A percentile compares a stretch with the other conserved stretches of the same genome.
Conservation (phyloP, 1,140 invertebrate species). For the Zophobas atratus region DNA sequence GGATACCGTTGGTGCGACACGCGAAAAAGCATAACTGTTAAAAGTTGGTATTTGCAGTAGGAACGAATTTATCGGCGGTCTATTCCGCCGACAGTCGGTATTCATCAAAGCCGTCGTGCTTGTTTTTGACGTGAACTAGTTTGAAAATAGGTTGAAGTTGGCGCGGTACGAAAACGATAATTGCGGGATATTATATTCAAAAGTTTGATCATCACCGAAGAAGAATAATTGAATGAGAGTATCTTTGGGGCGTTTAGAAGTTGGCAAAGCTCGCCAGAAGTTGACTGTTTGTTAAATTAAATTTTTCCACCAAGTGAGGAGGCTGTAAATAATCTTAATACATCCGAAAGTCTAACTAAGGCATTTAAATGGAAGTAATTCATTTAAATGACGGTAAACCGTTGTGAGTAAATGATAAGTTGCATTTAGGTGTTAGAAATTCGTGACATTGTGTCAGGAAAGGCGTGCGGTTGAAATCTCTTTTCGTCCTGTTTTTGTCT, state of each 20-base stretch:
- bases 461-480: constrained; percentile 40
- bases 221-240: constrained; percentile 29
- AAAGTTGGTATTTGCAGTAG: no score
- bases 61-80: no score
- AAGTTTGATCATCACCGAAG: constrained; percentile 25
- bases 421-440: constrained; percentile 29
- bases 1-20: no score
- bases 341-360: background rate
- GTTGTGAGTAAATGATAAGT: constrained; percentile 18
- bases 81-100: no score
- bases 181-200: constrained; percentile 13
- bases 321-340: constrained; percentile 24
- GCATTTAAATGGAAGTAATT: constrained; percentile 18
- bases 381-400: constrained; percentile 21
- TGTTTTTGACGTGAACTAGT: background rate
- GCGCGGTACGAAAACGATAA: constrained; percentile 1
- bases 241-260: constrained; percentile 15
- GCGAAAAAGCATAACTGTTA: no score
- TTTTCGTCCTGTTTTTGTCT: constrained; percentile 47
- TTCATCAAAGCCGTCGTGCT: background rate
- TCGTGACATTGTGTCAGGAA: constrained; percentile 32
- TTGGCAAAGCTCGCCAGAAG: background rate
- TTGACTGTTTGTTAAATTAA: constrained; percentile 17
- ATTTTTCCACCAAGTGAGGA: background rate
- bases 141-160: constrained; percentile 4